phyloP scores from a whole-genome alignment of 2,113 vertebrate genomes.

The Ophiodon elongatus region DNA sequence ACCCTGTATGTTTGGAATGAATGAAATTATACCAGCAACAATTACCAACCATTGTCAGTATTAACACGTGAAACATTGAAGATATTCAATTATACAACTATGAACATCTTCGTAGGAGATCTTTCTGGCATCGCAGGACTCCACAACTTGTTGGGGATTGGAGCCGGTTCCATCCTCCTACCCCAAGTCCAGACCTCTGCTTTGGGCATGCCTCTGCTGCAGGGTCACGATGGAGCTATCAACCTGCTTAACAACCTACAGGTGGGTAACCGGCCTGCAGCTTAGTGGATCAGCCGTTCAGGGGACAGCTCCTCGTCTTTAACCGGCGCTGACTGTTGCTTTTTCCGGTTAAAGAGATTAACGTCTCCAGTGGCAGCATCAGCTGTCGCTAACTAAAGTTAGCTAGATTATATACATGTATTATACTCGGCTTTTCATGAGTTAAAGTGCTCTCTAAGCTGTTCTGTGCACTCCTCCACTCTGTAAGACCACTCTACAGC shows the following conservation, averaged over 20 bases:
- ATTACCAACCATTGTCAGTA: background rate
- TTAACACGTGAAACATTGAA: background rate
- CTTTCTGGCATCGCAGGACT: conserved; percentile 84
- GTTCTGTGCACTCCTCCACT: background rate
- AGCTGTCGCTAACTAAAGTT: background rate
- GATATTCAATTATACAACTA: background rate
- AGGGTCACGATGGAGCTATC: conserved; percentile 81
- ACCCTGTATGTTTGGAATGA: background rate
- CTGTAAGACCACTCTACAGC: background rate
- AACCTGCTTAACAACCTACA: conserved; percentile 82
- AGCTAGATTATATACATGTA: background rate
- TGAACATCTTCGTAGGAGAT: conserved; percentile 83
- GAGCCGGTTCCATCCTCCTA: conserved; percentile 82
- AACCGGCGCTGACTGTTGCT: background rate
- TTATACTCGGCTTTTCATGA: background rate
- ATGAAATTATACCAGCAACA: background rate
- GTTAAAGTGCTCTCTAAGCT: background rate
- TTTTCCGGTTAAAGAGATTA: too few relatives aligned
- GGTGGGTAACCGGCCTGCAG: conserved; percentile 48
- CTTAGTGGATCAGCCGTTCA: background rate
- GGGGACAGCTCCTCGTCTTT: too few relatives aligned
- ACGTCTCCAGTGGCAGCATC: background rate
- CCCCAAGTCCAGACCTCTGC: conserved; percentile 86
- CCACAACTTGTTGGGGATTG: conserved; percentile 83
- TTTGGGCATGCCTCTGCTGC: conserved; percentile 89